A percentile compares a stretch with the other conserved stretches of the same genome.
Conservation (phyloP, 2,113 vertebrate genomes). For the Spea multiplicata region DNA sequence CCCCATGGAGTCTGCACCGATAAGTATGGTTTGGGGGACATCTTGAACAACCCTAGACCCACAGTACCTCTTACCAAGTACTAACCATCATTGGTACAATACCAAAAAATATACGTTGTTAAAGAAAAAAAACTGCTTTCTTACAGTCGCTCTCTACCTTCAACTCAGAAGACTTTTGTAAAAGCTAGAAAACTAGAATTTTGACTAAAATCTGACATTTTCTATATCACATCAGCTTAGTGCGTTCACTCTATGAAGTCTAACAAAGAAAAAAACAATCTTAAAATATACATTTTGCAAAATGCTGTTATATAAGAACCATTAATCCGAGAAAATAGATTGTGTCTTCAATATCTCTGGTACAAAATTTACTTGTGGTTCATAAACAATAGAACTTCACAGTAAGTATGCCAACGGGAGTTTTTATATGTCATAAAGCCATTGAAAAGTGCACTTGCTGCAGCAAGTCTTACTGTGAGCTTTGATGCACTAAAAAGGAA, state of each 20-base stretch:
- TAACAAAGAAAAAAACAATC: background rate
- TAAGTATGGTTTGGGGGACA: no score
- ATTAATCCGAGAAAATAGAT: slow-evolving; percentile 42
- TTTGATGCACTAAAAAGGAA: slow-evolving; percentile 73
- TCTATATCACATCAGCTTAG: background rate
- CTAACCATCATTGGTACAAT: no score
- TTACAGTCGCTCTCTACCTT: no score
- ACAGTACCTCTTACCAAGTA: no score
- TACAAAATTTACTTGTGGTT: slow-evolving; percentile 71
- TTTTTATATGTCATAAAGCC: slow-evolving; percentile 72
- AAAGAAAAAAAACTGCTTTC: no score
- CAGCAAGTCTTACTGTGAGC: slow-evolving; percentile 69
- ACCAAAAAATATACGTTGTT: no score
- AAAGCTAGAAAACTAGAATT: background rate
- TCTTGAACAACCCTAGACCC: no score
- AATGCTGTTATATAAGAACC: slow-evolving; percentile 28
- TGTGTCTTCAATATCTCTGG: slow-evolving; percentile 59
- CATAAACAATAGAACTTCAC: slow-evolving; percentile 69
- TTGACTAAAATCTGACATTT: background rate
- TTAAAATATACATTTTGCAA: slow-evolving; percentile 2
- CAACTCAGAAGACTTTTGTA: no score
- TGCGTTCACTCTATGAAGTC: background rate
- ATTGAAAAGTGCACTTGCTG: slow-evolving; percentile 69
- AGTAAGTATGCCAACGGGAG: slow-evolving; percentile 69
- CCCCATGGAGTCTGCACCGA: no score